Conservation (phyloP, 2,888 invertebrate genomes). For the Dilophus febrilis region DNA sequence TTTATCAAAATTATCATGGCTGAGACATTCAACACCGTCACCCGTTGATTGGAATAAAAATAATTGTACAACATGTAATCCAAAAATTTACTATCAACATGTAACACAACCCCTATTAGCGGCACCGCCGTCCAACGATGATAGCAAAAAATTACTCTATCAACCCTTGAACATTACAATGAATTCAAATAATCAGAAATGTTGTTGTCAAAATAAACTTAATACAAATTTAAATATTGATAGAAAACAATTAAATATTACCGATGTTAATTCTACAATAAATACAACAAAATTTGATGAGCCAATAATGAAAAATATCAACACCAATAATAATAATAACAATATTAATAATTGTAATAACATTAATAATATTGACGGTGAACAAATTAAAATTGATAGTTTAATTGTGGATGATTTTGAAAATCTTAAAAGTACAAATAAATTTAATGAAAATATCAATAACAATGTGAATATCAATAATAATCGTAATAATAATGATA, state of each 20-base stretch:
- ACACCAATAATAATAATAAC: neutral
- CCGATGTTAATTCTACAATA: neutral
- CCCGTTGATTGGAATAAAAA: conserved; percentile 1
- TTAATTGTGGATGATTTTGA: too few species aligned
- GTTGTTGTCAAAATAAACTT: neutral
- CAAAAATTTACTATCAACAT: conserved; percentile 3
- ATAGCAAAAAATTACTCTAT: neutral
- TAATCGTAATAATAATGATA: neutral
- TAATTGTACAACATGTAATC: conserved; percentile 4
- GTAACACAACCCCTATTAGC: neutral
- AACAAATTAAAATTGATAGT: too few species aligned
- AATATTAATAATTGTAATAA: neutral
- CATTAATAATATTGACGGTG: too few species aligned
- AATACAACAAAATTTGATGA: neutral
- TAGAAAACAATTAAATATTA: neutral
- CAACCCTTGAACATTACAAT: neutral
- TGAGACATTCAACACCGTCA: neutral
- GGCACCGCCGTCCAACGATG: neutral
- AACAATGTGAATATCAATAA: neutral
- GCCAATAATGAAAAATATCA: too few species aligned
- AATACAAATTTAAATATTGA: neutral
- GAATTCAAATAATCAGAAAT: neutral
- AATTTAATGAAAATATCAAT: neutral
- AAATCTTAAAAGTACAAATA: too few species aligned
- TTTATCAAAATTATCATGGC: neutral